Evolutionary conservation across 1,140 invertebrate genomes (phyloP).

Genomic region (Muscidifurax raptorellus): DNA sequence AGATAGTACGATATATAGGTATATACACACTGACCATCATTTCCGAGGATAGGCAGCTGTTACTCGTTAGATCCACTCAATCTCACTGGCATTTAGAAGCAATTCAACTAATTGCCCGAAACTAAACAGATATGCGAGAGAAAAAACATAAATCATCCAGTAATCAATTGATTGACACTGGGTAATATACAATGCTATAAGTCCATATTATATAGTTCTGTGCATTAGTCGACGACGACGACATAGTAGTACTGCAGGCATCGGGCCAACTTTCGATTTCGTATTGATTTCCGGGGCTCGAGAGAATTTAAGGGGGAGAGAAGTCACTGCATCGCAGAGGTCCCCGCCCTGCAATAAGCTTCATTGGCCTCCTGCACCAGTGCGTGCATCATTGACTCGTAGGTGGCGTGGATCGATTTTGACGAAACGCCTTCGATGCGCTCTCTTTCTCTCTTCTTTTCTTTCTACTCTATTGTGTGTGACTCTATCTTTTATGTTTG

Average conservation of each 20-base stretch:
- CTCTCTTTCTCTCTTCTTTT: neutral
- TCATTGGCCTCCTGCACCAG: neutral
- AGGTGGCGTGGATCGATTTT: no score
- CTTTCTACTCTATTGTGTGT: no score
- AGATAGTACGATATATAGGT: no score
- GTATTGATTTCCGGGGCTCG: slow-evolving; percentile 10
- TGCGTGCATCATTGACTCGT: neutral
- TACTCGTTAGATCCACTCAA: neutral
- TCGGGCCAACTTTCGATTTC: slow-evolving; percentile 20
- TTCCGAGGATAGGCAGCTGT: neutral
- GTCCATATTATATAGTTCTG: no score
- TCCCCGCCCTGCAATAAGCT: neutral
- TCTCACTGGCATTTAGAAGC: neutral
- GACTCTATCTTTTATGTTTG: no score
- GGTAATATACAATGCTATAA: no score
- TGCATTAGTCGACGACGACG: no score
- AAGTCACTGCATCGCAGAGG: neutral
- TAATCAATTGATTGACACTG: no score
- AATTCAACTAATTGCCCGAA: slow-evolving; percentile 12
- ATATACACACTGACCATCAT: no score
- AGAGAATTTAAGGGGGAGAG: neutral
- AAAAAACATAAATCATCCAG: neutral
- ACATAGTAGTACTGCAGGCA: neutral
- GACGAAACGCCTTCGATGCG: neutral
- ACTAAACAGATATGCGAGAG: neutral